Evolutionary conservation across 2,113 vertebrate genomes (phyloP), one percentile per base, ranked within the genome.

Genomic region (Meleagris gallopavo): DNA sequence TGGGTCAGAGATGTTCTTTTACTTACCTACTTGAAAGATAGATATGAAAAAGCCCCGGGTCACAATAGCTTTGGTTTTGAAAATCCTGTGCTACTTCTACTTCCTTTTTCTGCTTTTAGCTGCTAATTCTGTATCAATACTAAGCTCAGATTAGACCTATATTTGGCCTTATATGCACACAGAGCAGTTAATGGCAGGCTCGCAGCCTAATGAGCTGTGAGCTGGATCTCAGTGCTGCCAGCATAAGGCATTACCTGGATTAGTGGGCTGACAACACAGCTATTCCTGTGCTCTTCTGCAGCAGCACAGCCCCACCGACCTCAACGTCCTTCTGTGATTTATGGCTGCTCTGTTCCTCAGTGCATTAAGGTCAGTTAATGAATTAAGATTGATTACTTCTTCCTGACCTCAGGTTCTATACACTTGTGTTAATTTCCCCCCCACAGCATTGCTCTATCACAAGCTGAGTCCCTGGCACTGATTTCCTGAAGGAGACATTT

Each of bases 151-250:
- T 55, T 36, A 29, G 29, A 38, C 32, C 45, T 8, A 0, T 11
- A 4, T 1, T 3, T 20, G 41, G 29, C 57, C 3, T 41, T 4
- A 2, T 1, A 15, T 2, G 1, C 2, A 2, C 2, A 0, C 38
- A 57, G 41, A 40, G 3, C 46, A 36, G 76, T 27, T 55, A 3
- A 6, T 2, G n/a, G 52, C 41, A 79, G 16, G 69, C 38, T 12
- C 3, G 24, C 43, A 60, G 54, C 2, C 1, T 41, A 61, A 43
- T 0, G 11, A 71, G 50, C 36, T 43, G 16, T 0, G 54, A 54
- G 34, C 52, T 40, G 32, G 61, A 17, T 30, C 66, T 34, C 14
- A 1, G 4, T 25, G 38, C 81, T 85, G 73, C 45, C 66, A 71
- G 50, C 11, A 0, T 2, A 4, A 17, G 27, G 86, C 64, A 55